Evolutionary conservation across 2,888 invertebrate genomes (phyloP).

Genomic region (Paralinhomoeus sp.): DNA sequence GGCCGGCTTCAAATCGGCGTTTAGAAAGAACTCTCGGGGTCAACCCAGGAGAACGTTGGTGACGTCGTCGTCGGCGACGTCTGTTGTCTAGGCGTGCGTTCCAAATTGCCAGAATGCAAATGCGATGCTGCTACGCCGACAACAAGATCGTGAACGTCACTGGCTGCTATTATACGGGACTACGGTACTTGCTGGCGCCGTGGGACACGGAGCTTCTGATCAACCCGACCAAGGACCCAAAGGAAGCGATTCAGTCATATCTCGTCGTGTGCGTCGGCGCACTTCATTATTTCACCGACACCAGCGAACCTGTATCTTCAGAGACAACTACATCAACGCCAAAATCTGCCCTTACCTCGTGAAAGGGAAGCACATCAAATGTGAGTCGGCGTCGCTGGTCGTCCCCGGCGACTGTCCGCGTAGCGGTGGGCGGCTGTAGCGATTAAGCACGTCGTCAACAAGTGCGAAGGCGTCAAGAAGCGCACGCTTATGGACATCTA

Average conservation of each 20-base stretch:
- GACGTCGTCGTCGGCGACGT: too few species aligned
- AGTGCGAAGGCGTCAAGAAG: not conserved
- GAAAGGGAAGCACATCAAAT: not conserved
- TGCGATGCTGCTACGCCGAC: constrained; percentile 1
- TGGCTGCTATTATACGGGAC: not conserved
- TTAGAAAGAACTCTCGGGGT: too few species aligned
- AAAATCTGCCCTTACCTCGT: not conserved
- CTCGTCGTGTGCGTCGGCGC: not conserved
- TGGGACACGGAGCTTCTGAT: not conserved
- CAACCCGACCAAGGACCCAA: not conserved
- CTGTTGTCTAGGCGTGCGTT: too few species aligned
- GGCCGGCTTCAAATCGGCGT: constrained; percentile 1
- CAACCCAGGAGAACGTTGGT: too few species aligned
- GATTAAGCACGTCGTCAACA: not conserved
- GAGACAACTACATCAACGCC: not conserved
- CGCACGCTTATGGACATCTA: not conserved
- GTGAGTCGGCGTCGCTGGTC: not conserved
- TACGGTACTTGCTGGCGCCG: not conserved
- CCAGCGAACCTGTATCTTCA: too few species aligned
- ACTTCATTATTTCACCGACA: not conserved
- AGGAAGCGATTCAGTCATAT: not conserved
- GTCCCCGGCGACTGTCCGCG: too few species aligned
- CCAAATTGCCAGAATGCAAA: constrained; percentile 2
- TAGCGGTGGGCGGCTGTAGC: too few species aligned
- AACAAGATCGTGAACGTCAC: not conserved